These are phyloP conservation scores for Alcedo quadribrachys DNA, from an alignment of 2,797 vertebrate genomes.

Conservation along the genomic window DNA sequence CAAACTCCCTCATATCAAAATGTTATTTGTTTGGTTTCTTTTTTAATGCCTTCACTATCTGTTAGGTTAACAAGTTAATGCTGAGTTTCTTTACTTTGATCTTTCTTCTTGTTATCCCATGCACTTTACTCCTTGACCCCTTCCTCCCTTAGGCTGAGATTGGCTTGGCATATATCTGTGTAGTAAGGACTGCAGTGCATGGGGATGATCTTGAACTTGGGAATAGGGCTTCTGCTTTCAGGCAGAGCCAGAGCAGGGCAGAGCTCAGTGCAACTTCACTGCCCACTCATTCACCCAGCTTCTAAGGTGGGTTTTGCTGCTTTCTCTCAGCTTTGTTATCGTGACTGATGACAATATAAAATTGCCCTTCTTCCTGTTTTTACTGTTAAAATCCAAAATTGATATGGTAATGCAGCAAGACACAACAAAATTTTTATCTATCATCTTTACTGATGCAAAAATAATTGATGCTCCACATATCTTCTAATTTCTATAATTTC, in stretches of 20 bases:
- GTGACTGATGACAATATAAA: neutral
- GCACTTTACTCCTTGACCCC: slow-evolving; percentile 17
- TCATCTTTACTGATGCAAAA: neutral
- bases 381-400: neutral
- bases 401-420: neutral
- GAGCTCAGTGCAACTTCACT: neutral
- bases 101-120: slow-evolving; percentile 37
- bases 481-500: neutral
- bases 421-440: neutral
- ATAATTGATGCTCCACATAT: neutral
- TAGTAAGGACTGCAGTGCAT: neutral
- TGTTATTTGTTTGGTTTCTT: neutral
- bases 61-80: neutral
- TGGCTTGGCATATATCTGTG: neutral
- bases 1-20: neutral
- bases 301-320: neutral
- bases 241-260: neutral
- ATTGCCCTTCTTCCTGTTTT: neutral
- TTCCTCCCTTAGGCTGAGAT: neutral
- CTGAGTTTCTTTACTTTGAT: slow-evolving; percentile 19
- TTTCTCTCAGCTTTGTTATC: neutral
- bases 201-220: neutral
- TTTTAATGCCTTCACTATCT: neutral
- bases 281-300: neutral
- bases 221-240: neutral